These are phyloP conservation scores for Branchinecta lynchi DNA, from an alignment of 1,140 invertebrate genomes.

Conservation along the genomic window DNA sequence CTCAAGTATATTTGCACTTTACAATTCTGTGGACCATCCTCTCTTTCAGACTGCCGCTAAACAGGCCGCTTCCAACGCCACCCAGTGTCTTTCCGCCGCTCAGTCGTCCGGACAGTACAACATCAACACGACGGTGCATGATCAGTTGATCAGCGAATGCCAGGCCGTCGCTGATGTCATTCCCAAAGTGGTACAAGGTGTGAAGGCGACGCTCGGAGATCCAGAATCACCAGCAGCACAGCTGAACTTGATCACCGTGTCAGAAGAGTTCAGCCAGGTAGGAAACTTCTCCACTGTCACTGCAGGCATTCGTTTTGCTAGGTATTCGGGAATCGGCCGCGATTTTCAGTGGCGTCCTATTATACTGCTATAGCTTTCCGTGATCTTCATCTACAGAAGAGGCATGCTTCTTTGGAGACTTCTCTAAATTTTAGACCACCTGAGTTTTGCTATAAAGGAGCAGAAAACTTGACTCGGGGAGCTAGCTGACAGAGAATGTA, in stretches of 20 bases:
- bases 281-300: conserved; percentile 6
- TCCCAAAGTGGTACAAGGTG: conserved; percentile 60
- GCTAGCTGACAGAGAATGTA: too few species aligned
- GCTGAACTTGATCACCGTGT: conserved; percentile 65
- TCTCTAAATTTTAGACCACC: conserved; percentile 15
- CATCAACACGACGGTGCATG: conserved; percentile 46
- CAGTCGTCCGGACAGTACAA: conserved; percentile 50
- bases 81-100: conserved; percentile 71
- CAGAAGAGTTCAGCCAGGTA: conserved; percentile 66
- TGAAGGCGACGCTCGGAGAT: conserved; percentile 52
- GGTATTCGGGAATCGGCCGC: too few species aligned
- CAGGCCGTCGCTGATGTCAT: conserved; percentile 58
- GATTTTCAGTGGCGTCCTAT: too few species aligned
- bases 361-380: too few species aligned
- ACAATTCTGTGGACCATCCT: neutral
- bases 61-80: conserved; percentile 70
- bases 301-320: too few species aligned
- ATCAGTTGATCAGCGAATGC: conserved; percentile 60
- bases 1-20: too few species aligned
- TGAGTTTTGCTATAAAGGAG: conserved; percentile 34
- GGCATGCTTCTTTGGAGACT: too few species aligned
- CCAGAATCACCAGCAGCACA: conserved; percentile 58
- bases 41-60: conserved; percentile 49
- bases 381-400: too few species aligned
- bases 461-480: too few species aligned